Evolutionary conservation across 2,797 vertebrate species (phyloP), one percentile per base, ranked within the genome.

Genomic region (Chaetophractus vellerosus): DNA sequence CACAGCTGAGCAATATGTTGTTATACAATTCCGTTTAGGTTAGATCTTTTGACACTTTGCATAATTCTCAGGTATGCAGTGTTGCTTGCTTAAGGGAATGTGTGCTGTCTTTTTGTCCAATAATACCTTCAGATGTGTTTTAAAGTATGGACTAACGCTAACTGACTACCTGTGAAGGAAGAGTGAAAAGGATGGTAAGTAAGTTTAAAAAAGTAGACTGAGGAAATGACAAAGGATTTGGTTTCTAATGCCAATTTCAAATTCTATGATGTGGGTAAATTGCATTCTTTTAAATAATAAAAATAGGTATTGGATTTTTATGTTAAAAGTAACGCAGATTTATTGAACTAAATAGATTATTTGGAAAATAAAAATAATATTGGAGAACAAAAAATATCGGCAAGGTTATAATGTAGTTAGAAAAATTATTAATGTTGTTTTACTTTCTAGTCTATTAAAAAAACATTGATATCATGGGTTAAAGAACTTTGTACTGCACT

Each of bases 21-120:
- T 41, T 16, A 96, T 68, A 26, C 24, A 95, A 93, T 95, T 11
- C 33, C 38, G 94, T n/a, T 91, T 63, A 94, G 91, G 33, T 61
- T 26, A 41, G 64, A 80, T 71, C 28, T 72, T 19, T 18, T 18
- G 45, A 80, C 52, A 95, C 26, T 95, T 75, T 75, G 28, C 0
- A 33, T 45, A 5, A 0, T 57, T 80, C 66, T 88, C 31, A 93
- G 18, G 45, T 78, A 10, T 59, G 2, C 41, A 61, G 23, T 55
- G 11, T 15, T 94, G 8, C 59, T 95, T 96, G 45, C 4, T 66
- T 79, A 86, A 91, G 36, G 88, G 64, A 92, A 82, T 52, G 2
- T 33, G 6, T 69, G 90, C 9, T 91, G 31, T 61, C 31, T 52
- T 59, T 93, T 64, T n/a, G 15, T 11, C 16, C 15, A 75, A 3